phyloP scores from a whole-genome alignment of 2,797 vertebrate genomes.

The Silurus aristotelis region DNA sequence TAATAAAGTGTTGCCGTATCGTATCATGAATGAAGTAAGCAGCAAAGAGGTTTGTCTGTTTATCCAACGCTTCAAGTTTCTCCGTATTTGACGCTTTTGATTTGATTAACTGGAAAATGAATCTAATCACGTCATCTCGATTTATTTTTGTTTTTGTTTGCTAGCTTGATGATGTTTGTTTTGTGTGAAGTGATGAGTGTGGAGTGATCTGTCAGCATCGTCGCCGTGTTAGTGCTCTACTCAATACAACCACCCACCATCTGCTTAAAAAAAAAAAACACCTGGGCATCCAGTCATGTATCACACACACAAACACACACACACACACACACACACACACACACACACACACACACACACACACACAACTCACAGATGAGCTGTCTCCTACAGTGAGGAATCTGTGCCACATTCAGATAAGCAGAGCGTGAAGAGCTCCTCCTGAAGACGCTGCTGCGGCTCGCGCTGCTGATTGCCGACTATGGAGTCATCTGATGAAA shows the following conservation, averaged over 20 bases:
- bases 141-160: too few species aligned
- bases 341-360: not conserved
- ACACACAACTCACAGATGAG: not conserved
- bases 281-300: constrained; percentile 2
- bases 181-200: not conserved
- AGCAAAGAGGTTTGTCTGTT: not conserved
- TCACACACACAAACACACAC: not conserved
- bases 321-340: not conserved
- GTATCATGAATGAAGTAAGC: not conserved
- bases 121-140: not conserved
- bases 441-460: not conserved
- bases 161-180: not conserved
- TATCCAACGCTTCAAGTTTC: not conserved
- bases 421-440: not conserved
- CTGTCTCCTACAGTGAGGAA: constrained; percentile 8
- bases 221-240: not conserved
- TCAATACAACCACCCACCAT: not conserved
- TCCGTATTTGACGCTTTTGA: not conserved
- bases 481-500: not conserved
- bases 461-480: not conserved
- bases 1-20: too few species aligned
- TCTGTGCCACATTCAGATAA: not conserved
- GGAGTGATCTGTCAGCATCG: not conserved
- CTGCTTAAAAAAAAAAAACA: not conserved
- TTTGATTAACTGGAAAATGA: not conserved